A percentile compares a stretch with the other conserved stretches of the same genome.
phyloP scores from a whole-genome alignment of 2,888 invertebrate species.

The Zelleria hepariella region DNA sequence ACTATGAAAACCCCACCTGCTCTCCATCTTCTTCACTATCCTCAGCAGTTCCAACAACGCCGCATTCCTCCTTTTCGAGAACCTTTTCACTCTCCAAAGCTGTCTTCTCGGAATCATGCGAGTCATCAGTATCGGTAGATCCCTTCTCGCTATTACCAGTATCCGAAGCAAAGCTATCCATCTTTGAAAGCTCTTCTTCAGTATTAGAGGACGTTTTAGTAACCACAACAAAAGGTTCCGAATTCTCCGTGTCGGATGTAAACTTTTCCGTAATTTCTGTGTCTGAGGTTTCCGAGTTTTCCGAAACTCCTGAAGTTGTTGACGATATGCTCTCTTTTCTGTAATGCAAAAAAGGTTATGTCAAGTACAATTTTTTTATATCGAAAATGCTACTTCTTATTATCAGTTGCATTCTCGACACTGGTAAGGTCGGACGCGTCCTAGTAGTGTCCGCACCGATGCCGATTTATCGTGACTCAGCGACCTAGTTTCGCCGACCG shows the following conservation, averaged over 20 bases:
- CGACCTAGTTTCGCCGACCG: no score
- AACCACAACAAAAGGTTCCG: not conserved
- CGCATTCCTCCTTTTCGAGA: not conserved
- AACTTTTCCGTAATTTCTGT: slow-evolving; percentile 28
- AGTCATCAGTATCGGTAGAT: not conserved
- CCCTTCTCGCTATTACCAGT: not conserved
- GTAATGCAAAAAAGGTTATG: slow-evolving; percentile 13
- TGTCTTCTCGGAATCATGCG: not conserved
- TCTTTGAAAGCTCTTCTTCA: not conserved
- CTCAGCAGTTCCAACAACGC: not conserved
- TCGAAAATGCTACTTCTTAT: no score
- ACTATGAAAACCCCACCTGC: no score
- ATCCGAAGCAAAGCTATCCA: not conserved
- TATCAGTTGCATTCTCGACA: no score
- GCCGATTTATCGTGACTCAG: no score
- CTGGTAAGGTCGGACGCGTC: no score
- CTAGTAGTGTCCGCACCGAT: no score
- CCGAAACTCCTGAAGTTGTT: slow-evolving; percentile 21
- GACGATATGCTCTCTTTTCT: slow-evolving; percentile 43
- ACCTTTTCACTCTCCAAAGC: not conserved
- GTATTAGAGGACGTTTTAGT: not conserved
- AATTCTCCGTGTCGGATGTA: not conserved
- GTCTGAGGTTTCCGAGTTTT: not conserved
- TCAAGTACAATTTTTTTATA: no score
- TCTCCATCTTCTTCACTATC: not conserved